A percentile compares a stretch with the other conserved stretches of the same genome.
phyloP scores from a whole-genome alignment of 1,140 invertebrate genomes.

The Homarus americanus region DNA sequence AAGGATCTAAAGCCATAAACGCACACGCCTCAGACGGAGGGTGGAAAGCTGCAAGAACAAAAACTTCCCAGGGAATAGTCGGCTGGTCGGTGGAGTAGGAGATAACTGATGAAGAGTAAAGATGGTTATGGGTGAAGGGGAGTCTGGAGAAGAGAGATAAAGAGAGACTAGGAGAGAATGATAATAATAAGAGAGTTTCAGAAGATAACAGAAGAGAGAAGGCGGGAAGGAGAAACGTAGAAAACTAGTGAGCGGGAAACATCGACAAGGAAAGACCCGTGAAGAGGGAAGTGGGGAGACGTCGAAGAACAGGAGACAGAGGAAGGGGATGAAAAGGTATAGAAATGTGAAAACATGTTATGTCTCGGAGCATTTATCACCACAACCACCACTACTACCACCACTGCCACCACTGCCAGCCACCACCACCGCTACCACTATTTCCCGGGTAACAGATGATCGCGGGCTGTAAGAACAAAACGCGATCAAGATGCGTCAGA shows the following conservation, averaged over 20 bases:
- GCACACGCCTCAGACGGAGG: conserved; percentile 4
- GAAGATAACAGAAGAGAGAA: not conserved
- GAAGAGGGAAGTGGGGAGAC: not conserved
- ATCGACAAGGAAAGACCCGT: not conserved
- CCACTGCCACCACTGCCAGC: not conserved
- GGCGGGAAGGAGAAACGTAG: not conserved
- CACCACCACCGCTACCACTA: conserved; percentile 9
- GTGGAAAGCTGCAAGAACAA: not conserved
- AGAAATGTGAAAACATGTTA: conserved; percentile 11
- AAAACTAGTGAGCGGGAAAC: not conserved
- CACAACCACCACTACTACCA: not conserved
- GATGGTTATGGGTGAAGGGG: not conserved
- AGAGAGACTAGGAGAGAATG: not conserved
- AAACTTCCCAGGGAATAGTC: not conserved
- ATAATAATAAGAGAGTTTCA: not conserved
- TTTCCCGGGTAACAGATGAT: conserved; percentile 44
- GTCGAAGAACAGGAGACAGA: not conserved
- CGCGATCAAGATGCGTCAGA: conserved; percentile 51
- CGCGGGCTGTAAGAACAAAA: conserved; percentile 45
- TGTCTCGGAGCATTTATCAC: not conserved
- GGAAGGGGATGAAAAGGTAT: not conserved
- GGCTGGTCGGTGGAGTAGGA: not conserved
- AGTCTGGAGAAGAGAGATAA: not conserved
- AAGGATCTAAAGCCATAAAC: not conserved
- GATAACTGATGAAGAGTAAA: not conserved